Conservation (phyloP, 2,113 vertebrate genomes). For the Thunnus thynnus region DNA sequence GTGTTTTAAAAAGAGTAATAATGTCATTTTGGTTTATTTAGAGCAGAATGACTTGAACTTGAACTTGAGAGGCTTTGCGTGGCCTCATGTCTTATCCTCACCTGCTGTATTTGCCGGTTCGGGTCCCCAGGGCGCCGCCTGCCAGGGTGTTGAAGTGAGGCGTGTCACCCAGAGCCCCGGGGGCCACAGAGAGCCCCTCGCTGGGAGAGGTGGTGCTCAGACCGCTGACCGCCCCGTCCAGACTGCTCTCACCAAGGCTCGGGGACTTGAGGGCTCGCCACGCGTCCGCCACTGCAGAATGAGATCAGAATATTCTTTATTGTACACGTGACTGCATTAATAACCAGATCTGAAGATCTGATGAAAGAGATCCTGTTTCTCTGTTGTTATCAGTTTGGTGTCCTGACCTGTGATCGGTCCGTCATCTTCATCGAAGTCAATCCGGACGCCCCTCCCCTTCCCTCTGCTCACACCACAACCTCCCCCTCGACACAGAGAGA, state of each 20-base stretch:
- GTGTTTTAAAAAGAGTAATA: too few relatives aligned
- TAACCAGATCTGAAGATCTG: neutral
- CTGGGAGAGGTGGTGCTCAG: slow-evolving; percentile 93
- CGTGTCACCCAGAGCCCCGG: slow-evolving; percentile 91
- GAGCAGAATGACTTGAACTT: too few relatives aligned
- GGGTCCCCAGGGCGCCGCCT: slow-evolving; percentile 90
- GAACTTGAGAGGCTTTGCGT: too few relatives aligned
- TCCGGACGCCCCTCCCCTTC: slow-evolving; percentile 95
- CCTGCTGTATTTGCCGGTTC: slow-evolving; percentile 95
- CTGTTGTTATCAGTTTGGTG: neutral
- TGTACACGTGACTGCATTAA: neutral
- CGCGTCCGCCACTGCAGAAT: slow-evolving; percentile 92
- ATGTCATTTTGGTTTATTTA: too few relatives aligned
- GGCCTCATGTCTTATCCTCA: slow-evolving; percentile 61
- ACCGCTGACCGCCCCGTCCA: slow-evolving; percentile 94
- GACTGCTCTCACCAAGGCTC: slow-evolving; percentile 96
- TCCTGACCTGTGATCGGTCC: slow-evolving; percentile 96
- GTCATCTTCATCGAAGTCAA: slow-evolving; percentile 98
- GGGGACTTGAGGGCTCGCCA: slow-evolving; percentile 98
- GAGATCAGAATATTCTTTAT: neutral
- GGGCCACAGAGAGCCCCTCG: slow-evolving; percentile 93
- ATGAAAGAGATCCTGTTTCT: neutral
- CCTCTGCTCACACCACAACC: slow-evolving; percentile 97
- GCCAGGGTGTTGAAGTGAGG: slow-evolving; percentile 95
- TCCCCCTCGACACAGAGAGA: slow-evolving; percentile 96